Base-by-base conservation (phyloP, 1,140 invertebrate genomes). In the Saxidomus purpurata region DNA sequence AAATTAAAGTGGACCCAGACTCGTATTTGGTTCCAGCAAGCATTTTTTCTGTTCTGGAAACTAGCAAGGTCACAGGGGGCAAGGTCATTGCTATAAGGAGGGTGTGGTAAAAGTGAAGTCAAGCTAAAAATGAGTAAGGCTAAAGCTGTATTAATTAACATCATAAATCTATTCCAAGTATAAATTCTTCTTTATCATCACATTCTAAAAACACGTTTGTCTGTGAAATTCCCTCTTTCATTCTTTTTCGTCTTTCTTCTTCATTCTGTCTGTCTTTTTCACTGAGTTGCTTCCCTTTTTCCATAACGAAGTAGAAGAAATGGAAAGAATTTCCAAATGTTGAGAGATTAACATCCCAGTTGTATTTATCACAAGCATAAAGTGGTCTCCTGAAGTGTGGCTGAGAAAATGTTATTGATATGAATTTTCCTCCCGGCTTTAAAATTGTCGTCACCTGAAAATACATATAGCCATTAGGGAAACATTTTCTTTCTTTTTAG, bases 381-480 rank as follows among this genome's bases (percentile, higher is more conserved):
- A 96, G 87, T 40, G 94, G 94, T 71, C 93, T 92, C 38, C 96
- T 92, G 89, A 97, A 97, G 92, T 97, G 96, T 28, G 96, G 96
- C 90, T 96, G 96, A 28, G 94, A 92, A 92, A 97, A 97, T 43
- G 96, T 96, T 8, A 97, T 94, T 6, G 96, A 97, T 59, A 97
- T 94, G 90, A 97, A 97, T 52, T 94, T 92, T n/a, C 96, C 96
- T 59, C 85, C 89, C 6, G 91, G 89, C 67, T 93, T 95, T n/a
- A 97, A 90, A 38, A 96, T 92, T 49, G 90, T 67, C 22, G 82
- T 91, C 11, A 96, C 92, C 93, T 95, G 84, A 40, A 92, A 87
- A 11, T 47, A 76, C 1, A 63, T 63, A 28, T 25, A 63, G 28
- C n/a, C n/a, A n/a, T n/a, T n/a, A n/a, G n/a, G n/a, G n/a, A n/a